Evolutionary conservation across 2,113 vertebrate species (phyloP), one percentile per base, ranked within the genome.

Genomic region (Halichoeres trimaculatus): DNA sequence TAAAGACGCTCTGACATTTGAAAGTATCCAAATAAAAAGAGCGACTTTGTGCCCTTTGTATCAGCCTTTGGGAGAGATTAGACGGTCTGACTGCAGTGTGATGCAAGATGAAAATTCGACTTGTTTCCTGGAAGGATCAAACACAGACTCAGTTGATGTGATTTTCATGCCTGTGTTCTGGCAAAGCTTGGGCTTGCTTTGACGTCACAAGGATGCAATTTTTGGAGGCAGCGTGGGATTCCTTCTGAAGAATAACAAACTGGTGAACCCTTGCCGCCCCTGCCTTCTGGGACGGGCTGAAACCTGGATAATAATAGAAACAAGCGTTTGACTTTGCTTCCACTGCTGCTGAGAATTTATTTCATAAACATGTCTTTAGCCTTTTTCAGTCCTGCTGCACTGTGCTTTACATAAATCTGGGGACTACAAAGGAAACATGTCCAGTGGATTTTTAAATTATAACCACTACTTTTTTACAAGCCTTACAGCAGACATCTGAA

Each of bases 221-320:
- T 88, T 60, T 81, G 71, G 76, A 82, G 75, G 54, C 57, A 2
- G 85, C 84, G 87, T 92, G 90, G 89, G 88, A 92, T 89, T 90
- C 85, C 81, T 76, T 61, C 26, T 72, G 30, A 81, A 74, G 77
- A 89, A 87, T 62, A 90, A 91, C 88, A 90, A 82, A 79, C 38
- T 17, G 34, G 41, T 76, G 82, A 85, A 85, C 84, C 70, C 57
- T 14, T 61, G 51, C 76, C 70, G 78, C 65, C 50, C 73, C 26
- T 10, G 80, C 68, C 76, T 74, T 85, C 38, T 83, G 84, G 58
- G 75, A 78, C 0, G 12, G 57, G 67, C 36, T 45, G 56, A 77
- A 85, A 69, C 52, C 34, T 60, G 71, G 35, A 23, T 88, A 86
- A 78, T 84, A 86, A 86, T 88, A 87, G 78, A 81, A 70, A 52